Evolutionary conservation across 2,797 vertebrate species (phyloP).

Genomic region (Hybognathus amarus): DNA sequence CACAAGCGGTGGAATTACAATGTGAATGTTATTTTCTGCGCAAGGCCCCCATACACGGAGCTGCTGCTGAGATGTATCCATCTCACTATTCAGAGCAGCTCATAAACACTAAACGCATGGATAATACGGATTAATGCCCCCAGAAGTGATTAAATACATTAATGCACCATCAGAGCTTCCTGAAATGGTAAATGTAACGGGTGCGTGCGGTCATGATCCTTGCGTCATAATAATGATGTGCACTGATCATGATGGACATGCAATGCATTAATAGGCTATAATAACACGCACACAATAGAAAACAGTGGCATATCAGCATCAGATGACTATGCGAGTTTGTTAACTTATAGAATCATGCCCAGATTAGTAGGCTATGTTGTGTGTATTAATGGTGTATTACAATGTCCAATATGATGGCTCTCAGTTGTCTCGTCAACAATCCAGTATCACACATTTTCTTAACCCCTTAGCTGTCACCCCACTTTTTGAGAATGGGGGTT

Average conservation of each 20-base stretch:
- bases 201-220: neutral
- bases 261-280: neutral
- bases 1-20: neutral
- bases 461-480: no score
- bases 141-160: neutral
- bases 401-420: neutral
- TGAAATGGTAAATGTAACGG: constrained; percentile 8
- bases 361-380: neutral
- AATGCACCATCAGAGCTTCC: neutral
- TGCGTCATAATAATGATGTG: neutral
- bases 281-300: neutral
- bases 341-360: neutral
- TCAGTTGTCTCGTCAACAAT: neutral
- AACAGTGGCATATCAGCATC: neutral
- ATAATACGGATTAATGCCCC: neutral
- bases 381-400: neutral
- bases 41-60: constrained; percentile 11
- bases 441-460: neutral
- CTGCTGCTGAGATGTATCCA: neutral
- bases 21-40: constrained; percentile 18
- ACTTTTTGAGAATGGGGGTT: no score
- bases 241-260: no score
- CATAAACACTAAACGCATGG: neutral
- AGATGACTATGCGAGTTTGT: neutral
- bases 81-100: neutral